A percentile compares a stretch with the other conserved stretches of the same genome.
Evolutionary conservation across 2,113 vertebrate genomes (phyloP).

Genomic region (Heliornis fulica): DNA sequence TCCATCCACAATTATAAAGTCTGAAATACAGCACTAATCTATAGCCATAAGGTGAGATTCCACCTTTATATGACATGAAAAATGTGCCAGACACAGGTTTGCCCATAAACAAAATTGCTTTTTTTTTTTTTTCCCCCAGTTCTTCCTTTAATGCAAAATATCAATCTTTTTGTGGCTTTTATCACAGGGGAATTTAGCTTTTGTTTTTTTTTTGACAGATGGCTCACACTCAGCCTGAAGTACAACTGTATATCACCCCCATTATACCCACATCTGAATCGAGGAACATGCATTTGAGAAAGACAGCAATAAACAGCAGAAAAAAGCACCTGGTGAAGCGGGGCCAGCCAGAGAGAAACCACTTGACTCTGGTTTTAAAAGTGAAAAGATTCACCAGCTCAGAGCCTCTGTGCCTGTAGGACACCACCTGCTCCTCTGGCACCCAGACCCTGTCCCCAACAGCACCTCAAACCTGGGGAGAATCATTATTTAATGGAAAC

Average conservation of each 20-base stretch:
- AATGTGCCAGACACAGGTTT: conserved; percentile 70
- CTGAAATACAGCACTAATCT: conserved; percentile 69
- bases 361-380: neutral
- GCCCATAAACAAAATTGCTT: conserved; percentile 78
- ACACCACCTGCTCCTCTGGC: accelerated
- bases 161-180: conserved; percentile 76
- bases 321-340: conserved; percentile 3
- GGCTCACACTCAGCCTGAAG: conserved; percentile 49
- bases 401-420: accelerated
- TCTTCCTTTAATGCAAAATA: conserved; percentile 73
- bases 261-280: conserved; percentile 66
- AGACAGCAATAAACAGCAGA: conserved; percentile 59
- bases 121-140: conserved; percentile 35
- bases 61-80: conserved; percentile 77
- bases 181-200: conserved; percentile 72
- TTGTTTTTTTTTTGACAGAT: conserved; percentile 75
- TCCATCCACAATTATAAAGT: conserved; percentile 57
- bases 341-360: neutral
- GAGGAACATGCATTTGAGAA: conserved; percentile 41
- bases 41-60: conserved; percentile 73
- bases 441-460: neutral
- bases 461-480: accelerated
- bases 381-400: neutral
- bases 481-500: accelerated
- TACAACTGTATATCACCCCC: conserved; percentile 66